Conservation (phyloP, 2,797 vertebrate species). For the Pampus argenteus region DNA sequence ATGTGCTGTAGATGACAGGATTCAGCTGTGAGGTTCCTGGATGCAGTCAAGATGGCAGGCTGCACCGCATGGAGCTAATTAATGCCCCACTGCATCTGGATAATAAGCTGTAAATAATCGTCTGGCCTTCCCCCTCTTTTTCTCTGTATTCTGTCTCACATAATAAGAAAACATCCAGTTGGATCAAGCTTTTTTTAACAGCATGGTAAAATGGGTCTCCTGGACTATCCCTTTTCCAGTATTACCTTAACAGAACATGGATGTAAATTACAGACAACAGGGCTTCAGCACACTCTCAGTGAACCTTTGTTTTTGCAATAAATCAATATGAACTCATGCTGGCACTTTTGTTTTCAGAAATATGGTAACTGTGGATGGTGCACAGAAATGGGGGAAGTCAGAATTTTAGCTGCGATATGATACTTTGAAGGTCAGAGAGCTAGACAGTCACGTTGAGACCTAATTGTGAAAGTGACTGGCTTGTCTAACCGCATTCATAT, state of each 20-base stretch:
- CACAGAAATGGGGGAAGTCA: not conserved
- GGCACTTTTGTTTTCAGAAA: slow-evolving; percentile 39
- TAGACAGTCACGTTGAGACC: not conserved
- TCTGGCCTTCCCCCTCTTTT: slow-evolving; percentile 46
- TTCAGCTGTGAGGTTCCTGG: slow-evolving; percentile 70
- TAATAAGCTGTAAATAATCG: slow-evolving; percentile 86
- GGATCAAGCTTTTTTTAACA: slow-evolving; percentile 61
- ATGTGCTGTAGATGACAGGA: slow-evolving; percentile 73
- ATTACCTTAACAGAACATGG: slow-evolving; percentile 47
- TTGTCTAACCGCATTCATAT: not conserved
- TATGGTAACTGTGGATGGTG: slow-evolving; percentile 9
- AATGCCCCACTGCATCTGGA: slow-evolving; percentile 75
- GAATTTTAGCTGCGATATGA: slow-evolving; percentile 13
- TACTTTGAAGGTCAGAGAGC: slow-evolving; percentile 3
- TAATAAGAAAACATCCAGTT: slow-evolving; percentile 78
- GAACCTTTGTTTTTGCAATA: slow-evolving; percentile 51
- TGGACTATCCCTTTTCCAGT: slow-evolving; percentile 43
- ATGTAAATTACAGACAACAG: slow-evolving; percentile 47
- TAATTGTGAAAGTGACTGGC: not conserved
- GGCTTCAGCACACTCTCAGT: slow-evolving; percentile 45
- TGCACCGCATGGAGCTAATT: slow-evolving; percentile 72
- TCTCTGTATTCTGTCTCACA: slow-evolving; percentile 46
- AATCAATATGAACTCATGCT: slow-evolving; percentile 50
- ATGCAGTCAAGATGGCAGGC: slow-evolving; percentile 59
- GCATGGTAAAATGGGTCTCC: slow-evolving; percentile 43